Evolutionary conservation across 2,113 vertebrate genomes (phyloP).

Genomic region (Garra rufa): DNA sequence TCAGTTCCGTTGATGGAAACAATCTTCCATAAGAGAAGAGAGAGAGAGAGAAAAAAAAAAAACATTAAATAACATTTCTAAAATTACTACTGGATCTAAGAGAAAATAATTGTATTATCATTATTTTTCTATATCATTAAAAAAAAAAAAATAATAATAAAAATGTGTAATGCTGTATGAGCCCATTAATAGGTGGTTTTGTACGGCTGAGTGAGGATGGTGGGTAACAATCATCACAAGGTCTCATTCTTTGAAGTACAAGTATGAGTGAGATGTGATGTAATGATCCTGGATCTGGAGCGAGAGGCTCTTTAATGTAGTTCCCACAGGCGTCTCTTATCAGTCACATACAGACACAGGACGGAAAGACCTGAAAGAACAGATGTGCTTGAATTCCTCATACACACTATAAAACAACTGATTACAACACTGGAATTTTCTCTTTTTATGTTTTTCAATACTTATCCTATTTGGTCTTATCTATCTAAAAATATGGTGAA

Average conservation of each 20-base stretch:
- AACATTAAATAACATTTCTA: too few relatives aligned
- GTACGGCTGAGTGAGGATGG: not conserved
- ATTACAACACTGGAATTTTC: not conserved
- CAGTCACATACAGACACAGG: not conserved
- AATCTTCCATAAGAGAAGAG: too few relatives aligned
- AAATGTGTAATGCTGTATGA: not conserved
- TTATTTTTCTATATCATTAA: too few relatives aligned
- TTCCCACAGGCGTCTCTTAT: not conserved
- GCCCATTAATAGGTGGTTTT: not conserved
- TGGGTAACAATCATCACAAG: not conserved
- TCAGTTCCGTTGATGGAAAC: not conserved
- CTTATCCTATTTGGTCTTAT: not conserved
- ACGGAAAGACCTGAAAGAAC: not conserved
- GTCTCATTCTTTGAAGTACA: not conserved
- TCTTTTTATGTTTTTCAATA: not conserved
- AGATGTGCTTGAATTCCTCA: not conserved
- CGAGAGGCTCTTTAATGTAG: not conserved
- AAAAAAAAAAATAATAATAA: too few relatives aligned
- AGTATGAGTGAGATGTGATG: conserved; percentile 1
- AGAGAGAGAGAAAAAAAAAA: too few relatives aligned
- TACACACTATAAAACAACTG: not conserved
- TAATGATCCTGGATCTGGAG: not conserved
- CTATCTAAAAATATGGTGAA: not conserved
- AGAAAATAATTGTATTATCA: too few relatives aligned
- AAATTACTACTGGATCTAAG: too few relatives aligned